Base-by-base conservation (phyloP, 1,140 invertebrate genomes). In the Augochlora pura region DNA sequence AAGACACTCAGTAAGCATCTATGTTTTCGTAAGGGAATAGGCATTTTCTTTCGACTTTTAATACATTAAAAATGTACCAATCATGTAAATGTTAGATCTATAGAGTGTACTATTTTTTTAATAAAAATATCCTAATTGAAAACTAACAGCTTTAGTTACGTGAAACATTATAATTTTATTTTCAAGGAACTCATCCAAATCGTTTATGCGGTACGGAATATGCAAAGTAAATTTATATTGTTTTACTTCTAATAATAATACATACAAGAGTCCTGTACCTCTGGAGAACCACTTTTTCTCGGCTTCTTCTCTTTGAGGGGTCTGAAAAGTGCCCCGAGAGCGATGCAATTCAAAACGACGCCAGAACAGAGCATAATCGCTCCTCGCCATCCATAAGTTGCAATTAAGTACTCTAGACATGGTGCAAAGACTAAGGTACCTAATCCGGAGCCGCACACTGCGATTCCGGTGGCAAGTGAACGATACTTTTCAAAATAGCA, bases 401-500 rank as follows among this genome's bases (percentile, higher is more conserved):
- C 83, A 18, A 97, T 94, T 12, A 98, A 91, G 62, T 90, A 91
- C 77, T 95, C 94, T n/a, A 95, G 96, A 4, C 97, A 92, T 0
- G 97, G 97, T 1, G 97, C 96, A 87, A 98, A 96, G 3, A 97
- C 90, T 88, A 98, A 96, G 21, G 97, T 98, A 23, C 97, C 97
- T 21, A 98, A 94, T 6, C 97, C 97, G 8, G 98, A 98, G 5
- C 98, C 98, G 87, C 98, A 99, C 0, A 99, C 98, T 0, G 98
- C 98, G 38, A 99, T 98, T 4, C 97, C 96, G 1, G 98, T 99
- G 4, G 98, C 98, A 79, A 99, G 94, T 7, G 98, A 98, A 71
- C 98, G 94, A 81, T 96, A 96, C 85, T 96, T 96, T 85, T 99
- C 98, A 88, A 99, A 99, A 94, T 99, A 99, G 77, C 96, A 97